Percentiles rank a stretch among this genome's conserved stretches.
Conservation (phyloP, 2,113 vertebrate genomes). For the Regulus satrapa region DNA sequence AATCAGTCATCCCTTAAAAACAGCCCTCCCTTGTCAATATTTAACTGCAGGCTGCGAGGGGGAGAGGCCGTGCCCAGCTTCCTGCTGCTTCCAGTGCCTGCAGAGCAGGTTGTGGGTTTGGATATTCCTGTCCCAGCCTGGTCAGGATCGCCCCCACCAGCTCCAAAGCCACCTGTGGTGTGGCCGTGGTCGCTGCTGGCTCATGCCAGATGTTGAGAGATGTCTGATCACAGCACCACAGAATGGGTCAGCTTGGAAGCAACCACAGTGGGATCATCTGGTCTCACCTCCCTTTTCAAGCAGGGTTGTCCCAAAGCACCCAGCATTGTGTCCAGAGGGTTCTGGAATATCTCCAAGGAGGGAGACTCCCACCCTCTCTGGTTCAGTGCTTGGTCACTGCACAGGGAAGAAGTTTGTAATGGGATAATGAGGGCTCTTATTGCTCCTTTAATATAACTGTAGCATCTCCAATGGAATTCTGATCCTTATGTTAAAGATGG, state of each 20-base stretch:
- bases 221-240: not conserved
- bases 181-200: not conserved
- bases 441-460: slow-evolving; percentile 24
- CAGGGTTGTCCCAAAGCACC: not conserved
- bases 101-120: not conserved
- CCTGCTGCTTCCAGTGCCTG: rapidly evolving
- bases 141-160: not conserved
- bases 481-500: not conserved
- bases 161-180: rapidly evolving
- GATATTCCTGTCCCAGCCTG: not conserved
- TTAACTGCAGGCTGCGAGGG: not conserved
- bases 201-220: rapidly evolving
- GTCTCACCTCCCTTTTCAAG: not conserved
- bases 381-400: not conserved
- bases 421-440: slow-evolving; percentile 42
- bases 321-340: rapidly evolving
- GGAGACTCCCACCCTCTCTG: not conserved
- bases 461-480: not conserved
- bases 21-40: slow-evolving; percentile 40
- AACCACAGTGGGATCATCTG: not conserved
- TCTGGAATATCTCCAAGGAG: not conserved
- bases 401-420: not conserved
- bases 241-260: not conserved
- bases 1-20: slow-evolving; percentile 25
- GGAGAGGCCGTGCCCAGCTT: not conserved